Base-by-base conservation (phyloP, 2,113 vertebrate genomes). In the Equus przewalskii region DNA sequence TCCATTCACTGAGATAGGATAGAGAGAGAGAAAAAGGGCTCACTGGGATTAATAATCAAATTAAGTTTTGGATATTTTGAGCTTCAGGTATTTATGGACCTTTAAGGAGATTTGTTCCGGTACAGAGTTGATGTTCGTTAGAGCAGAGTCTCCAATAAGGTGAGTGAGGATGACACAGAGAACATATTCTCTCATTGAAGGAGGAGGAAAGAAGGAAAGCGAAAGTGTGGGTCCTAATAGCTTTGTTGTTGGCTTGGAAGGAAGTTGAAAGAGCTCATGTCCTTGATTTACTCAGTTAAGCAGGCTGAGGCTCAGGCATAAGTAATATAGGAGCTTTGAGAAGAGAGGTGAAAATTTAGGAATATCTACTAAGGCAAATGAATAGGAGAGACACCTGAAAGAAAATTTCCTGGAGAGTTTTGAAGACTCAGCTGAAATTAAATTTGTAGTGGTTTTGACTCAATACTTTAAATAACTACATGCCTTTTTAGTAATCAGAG, bases 341-440 rank as follows among this genome's bases (percentile, higher is more conserved):
- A 96, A 92, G 18, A 30, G 4, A 54, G 75, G 62, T 44, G 22
- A 72, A 79, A 46, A 72, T 86, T 60, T 83, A 79, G 1, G 4
- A 16, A 41, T 51, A 67, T 18, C 24, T 81, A 91, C 33, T 96
- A 94, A 95, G 18, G 8, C 44, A 44, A 92, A 89, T 86, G 24
- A 84, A 73, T 86, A 36, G 41, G 36, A 92, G n/a, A 92, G 60
- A 69, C 5, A 49, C 7, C 67, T 58, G 58, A 84, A 70, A 73
- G 41, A 67, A 78, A 87, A 62, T 54, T 72, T 89, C 56, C 83
- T 84, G 56, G 36, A 15, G 36, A 46, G 30, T 83, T 46, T 78
- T 90, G 83, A 94, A 92, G 36, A 79, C 2, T 2, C 26, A 94
- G 79, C 64, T 95, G 28, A 92, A 95, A 92, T 94, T 64, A 87